Percentiles rank a stretch among this genome's conserved stretches.
These are phyloP conservation scores for Stomatorhinus walkeri DNA, from an alignment of 2,797 vertebrate genomes.

Conservation along the genomic window DNA sequence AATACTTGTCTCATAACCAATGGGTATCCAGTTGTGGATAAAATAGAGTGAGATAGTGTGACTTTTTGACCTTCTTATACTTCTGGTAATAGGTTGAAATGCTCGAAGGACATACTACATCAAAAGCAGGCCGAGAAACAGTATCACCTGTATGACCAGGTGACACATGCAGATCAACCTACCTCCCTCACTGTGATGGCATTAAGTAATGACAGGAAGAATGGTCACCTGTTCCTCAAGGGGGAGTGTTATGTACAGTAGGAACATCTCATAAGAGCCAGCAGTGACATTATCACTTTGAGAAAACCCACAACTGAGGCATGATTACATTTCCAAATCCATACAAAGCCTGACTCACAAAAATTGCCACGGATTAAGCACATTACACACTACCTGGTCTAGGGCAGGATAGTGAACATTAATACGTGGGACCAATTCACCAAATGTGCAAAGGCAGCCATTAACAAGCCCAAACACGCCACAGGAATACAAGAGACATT, in stretches of 20 bases:
- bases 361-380: neutral
- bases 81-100: neutral
- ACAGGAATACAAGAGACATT: no score
- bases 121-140: neutral
- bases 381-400: no score
- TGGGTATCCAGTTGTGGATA: neutral
- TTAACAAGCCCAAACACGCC: no score
- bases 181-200: neutral
- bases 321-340: neutral
- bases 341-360: neutral
- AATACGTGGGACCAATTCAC: no score
- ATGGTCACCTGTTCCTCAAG: neutral
- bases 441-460: no score
- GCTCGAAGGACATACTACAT: neutral
- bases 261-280: neutral
- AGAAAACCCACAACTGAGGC: neutral
- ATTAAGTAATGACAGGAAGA: neutral
- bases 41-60: neutral
- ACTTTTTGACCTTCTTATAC: neutral
- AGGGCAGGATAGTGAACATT: no score
- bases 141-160: neutral
- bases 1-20: neutral
- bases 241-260: neutral
- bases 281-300: neutral
- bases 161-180: neutral